Conservation (phyloP, 1,140 invertebrate genomes). For the Pseudomyrmex gracilis region DNA sequence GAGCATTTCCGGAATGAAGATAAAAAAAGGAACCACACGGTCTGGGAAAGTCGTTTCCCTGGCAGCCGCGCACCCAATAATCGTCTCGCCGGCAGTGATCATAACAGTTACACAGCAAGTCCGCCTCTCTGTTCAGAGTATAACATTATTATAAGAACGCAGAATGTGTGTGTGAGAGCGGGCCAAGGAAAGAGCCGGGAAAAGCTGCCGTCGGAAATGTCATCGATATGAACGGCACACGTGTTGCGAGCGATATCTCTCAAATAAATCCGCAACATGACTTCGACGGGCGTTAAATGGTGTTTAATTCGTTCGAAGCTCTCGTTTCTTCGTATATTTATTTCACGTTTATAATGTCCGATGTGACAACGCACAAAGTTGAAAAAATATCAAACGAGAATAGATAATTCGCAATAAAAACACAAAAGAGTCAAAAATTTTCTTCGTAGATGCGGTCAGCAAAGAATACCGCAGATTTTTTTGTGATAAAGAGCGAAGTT, state of each 20-base stretch:
- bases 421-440: not conserved
- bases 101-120: conserved; percentile 62
- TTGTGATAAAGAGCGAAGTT: conserved; percentile 7
- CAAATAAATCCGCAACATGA: conserved; percentile 29
- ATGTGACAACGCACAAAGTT: no score
- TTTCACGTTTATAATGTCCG: not conserved
- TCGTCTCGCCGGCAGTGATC: conserved; percentile 59
- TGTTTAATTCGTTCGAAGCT: conserved; percentile 13
- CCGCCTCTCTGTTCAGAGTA: conserved; percentile 25
- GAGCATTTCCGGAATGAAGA: not conserved
- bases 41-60: conserved; percentile 23
- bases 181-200: not conserved
- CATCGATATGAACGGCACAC: conserved; percentile 61
- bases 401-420: not conserved
- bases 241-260: conserved; percentile 57
- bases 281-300: not conserved
- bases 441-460: not conserved
- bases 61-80: conserved; percentile 54
- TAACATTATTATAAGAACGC: conserved; percentile 66
- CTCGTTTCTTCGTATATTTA: not conserved
- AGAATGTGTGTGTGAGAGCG: not conserved
- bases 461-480: conserved; percentile 7
- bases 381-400: not conserved
- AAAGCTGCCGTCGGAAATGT: not conserved
- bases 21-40: conserved; percentile 11